Conservation (phyloP, 2,113 vertebrate species). For the Perccottus glenii region DNA sequence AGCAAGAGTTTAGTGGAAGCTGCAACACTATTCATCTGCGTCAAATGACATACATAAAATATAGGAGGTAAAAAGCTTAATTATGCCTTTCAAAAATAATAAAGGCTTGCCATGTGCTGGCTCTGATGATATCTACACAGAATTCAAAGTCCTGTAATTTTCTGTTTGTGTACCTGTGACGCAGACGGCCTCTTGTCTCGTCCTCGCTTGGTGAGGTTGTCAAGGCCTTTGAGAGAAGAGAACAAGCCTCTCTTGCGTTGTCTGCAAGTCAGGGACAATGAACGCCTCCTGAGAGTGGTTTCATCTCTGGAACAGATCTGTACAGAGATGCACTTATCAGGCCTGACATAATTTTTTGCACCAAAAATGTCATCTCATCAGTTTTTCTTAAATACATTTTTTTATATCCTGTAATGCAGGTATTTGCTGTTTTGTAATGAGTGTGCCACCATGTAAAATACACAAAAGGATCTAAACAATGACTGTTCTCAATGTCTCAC, state of each 20-base stretch:
- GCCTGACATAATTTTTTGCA: conserved; percentile 11
- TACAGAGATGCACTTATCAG: conserved; percentile 41
- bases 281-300: conserved; percentile 88
- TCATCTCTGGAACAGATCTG: conserved; percentile 96
- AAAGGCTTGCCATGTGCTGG: not conserved
- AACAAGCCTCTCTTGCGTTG: conserved; percentile 88
- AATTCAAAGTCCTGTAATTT: not conserved
- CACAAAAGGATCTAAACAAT: not conserved
- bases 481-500: conserved; percentile 74
- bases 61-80: not conserved
- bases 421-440: conserved; percentile 13
- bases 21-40: not conserved
- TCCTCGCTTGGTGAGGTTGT: conserved; percentile 89
- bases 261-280: conserved; percentile 85
- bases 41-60: conserved; percentile 4
- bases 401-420: conserved; percentile 10
- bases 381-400: conserved; percentile 42
- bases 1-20: not conserved
- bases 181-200: conserved; percentile 89
- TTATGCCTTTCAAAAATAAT: conserved; percentile 7
- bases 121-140: not conserved
- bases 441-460: conserved; percentile 4
- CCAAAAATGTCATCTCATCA: conserved; percentile 34
- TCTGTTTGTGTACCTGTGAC: conserved; percentile 84
- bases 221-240: conserved; percentile 93